Conservation (phyloP, 1,140 invertebrate genomes). For the Caenorhabditis brenneri region DNA sequence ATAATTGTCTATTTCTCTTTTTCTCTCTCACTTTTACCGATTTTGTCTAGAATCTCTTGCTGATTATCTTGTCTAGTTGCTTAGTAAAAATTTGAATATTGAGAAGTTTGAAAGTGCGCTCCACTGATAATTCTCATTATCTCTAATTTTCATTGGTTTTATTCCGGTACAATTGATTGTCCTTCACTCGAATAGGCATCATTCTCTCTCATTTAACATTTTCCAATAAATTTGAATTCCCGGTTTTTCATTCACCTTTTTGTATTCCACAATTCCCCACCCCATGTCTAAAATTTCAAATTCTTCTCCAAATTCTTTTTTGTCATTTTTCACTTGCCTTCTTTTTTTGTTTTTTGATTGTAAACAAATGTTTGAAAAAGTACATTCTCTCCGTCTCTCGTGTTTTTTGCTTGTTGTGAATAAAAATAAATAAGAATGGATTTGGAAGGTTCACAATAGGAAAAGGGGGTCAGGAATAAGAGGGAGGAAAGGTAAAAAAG, state of each 20-base stretch:
- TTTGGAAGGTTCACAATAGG: too few relatives aligned
- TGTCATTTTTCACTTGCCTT: neutral
- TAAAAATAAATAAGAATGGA: neutral
- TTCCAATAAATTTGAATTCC: neutral
- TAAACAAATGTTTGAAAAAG: neutral
- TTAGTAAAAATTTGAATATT: too few relatives aligned
- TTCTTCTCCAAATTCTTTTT: neutral
- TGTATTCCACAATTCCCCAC: neutral
- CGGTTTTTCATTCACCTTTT: neutral
- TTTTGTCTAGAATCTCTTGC: neutral
- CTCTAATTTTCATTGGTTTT: conserved; percentile 7
- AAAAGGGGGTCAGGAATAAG: too few relatives aligned
- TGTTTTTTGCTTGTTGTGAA: neutral
- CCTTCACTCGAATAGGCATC: neutral
- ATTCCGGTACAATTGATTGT: neutral
- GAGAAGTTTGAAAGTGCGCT: neutral
- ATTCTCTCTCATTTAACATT: neutral
- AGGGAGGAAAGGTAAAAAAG: too few relatives aligned
- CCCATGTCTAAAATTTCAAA: too few relatives aligned
- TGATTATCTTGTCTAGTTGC: neutral
- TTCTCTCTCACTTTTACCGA: too few relatives aligned
- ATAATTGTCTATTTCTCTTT: neutral
- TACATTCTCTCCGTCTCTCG: neutral
- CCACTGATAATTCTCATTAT: neutral
- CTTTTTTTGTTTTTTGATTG: neutral